phyloP scores from a whole-genome alignment of 2,113 vertebrate species.

The Plecotus auritus region DNA sequence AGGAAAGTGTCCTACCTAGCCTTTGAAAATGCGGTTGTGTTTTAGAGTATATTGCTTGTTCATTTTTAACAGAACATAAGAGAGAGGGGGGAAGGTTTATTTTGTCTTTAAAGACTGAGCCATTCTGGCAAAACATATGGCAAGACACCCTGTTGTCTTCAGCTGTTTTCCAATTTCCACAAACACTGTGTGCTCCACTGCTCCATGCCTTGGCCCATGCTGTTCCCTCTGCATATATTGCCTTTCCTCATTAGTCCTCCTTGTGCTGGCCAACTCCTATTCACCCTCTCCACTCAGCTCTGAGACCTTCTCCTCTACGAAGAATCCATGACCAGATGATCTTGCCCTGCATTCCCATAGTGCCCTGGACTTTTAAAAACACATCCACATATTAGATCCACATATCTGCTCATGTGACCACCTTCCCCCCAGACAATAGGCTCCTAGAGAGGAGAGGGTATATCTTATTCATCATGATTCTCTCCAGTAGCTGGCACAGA shows the following conservation, averaged over 20 bases:
- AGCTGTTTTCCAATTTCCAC: too few relatives aligned
- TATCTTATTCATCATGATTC: neutral
- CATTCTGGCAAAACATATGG: neutral
- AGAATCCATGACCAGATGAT: neutral
- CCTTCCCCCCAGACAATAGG: neutral
- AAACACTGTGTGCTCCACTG: neutral
- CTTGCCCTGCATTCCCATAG: neutral
- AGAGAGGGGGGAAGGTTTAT: neutral
- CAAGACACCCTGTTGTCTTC: too few relatives aligned
- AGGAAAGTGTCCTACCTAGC: too few relatives aligned
- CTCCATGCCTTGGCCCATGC: neutral
- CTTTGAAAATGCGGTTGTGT: neutral
- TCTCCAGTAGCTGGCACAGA: neutral
- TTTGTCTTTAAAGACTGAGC: neutral
- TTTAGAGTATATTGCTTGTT: neutral
- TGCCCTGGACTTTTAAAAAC: neutral
- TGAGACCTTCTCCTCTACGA: neutral
- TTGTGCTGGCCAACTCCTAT: neutral
- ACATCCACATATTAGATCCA: neutral
- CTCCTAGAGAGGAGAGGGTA: neutral
- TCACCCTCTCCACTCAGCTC: neutral
- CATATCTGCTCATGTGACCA: neutral
- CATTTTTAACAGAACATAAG: neutral
- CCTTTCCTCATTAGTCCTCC: neutral
- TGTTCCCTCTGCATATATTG: neutral